A percentile compares a stretch with the other conserved stretches of the same genome.
These are phyloP conservation scores for Oxystoma pomonae DNA, from an alignment of 2,888 invertebrate species.

Conservation along the genomic window DNA sequence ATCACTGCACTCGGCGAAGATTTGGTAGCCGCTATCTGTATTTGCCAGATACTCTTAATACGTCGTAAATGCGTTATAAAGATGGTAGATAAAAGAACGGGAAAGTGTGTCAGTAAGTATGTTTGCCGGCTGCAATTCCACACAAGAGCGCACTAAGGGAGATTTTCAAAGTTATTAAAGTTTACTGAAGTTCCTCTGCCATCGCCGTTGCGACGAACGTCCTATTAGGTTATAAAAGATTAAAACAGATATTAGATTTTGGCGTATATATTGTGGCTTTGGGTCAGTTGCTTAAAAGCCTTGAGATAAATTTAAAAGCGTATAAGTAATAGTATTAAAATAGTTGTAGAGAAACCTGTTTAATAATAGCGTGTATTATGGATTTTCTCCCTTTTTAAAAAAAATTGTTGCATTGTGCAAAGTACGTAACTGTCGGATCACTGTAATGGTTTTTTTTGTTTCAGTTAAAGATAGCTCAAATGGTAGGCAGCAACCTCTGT, in stretches of 20 bases:
- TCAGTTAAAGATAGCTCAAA: constrained; percentile 48
- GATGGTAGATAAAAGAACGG: neutral
- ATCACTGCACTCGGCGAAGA: too few species aligned
- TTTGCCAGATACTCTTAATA: neutral
- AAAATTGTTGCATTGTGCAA: neutral
- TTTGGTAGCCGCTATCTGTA: too few species aligned
- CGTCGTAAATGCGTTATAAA: neutral
- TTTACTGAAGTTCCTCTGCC: neutral
- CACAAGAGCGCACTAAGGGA: neutral
- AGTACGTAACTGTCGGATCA: neutral
- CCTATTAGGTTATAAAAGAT: neutral
- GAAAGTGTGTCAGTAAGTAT: neutral
- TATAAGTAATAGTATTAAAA: too few species aligned
- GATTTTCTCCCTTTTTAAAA: too few species aligned
- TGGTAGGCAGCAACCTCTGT: constrained; percentile 72
- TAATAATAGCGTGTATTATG: too few species aligned
- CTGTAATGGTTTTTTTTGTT: constrained; percentile 33
- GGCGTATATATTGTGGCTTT: too few species aligned
- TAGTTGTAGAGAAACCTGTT: too few species aligned
- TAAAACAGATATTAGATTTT: too few species aligned
- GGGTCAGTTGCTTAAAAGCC: too few species aligned
- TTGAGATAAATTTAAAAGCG: too few species aligned
- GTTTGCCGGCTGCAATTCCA: too few species aligned
- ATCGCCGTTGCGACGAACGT: neutral
- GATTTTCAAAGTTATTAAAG: neutral